Base-by-base conservation (phyloP, 2,797 vertebrate species). In the Pangasius larnaudii region DNA sequence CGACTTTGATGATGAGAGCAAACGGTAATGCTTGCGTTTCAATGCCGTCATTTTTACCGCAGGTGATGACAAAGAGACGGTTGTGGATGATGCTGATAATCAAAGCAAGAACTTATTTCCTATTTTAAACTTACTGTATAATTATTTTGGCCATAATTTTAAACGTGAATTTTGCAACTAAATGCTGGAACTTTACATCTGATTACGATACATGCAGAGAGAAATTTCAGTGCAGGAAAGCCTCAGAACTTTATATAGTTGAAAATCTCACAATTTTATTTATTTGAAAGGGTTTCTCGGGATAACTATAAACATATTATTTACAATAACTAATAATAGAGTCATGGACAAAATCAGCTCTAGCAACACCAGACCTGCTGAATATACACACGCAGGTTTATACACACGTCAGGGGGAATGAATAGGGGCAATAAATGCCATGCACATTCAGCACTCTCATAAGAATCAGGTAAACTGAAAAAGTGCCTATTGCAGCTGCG, bases 401-500 rank as follows among this genome's bases (percentile, higher is more conserved):
- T 81, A 27, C 11, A 61, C 78, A 59, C 9, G 19, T 27, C 78
- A 81, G 3, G 56, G 36, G 78, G 30, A 59, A 81, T 39, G 53
- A 81, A 81, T 81, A 39, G 56, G 2, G 36, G 78, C 56, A 42
- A 81, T 84, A 81, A 81, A 81, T 42, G 56, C 9, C 2, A 4
- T 27, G 78, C 65, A 33, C 49, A 58, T 65, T 80, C 75, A 39
- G 75, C 77, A 80, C 61, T 69, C 51, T 71, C 63, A 13, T 87
- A 46, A 61, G 56, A 46, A 61, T 83, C 86, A 87, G 86, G 79
- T 87, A 82, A 59, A 80, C 53, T 36, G 33, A 39, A 59, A 56
- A 81, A 59, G 33, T 39, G 33, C 30, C 22, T 81, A 27, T 8
- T 59, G 78, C 78, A 59, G 56, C 33, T 59, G 53, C 2, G 5